Conservation (phyloP, 2,113 vertebrate species). For the Pteropus alecto region DNA sequence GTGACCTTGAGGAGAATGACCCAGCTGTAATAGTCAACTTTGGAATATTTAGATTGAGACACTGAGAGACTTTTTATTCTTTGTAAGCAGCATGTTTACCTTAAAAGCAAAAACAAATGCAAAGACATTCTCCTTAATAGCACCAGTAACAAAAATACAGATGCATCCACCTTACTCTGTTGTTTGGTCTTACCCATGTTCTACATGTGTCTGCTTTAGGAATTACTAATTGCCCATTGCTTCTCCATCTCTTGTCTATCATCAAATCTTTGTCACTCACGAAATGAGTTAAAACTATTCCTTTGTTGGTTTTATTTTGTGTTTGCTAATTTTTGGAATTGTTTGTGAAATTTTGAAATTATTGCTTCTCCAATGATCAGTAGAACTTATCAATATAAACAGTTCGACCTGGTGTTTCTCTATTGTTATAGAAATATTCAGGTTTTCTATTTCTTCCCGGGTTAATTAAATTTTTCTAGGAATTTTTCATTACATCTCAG, state of each 20-base stretch:
- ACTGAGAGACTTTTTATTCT: not conserved
- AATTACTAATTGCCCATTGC: not conserved
- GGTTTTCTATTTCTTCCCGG: not conserved
- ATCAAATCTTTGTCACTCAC: not conserved
- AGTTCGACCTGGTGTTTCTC: not conserved
- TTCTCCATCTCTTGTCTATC: not conserved
- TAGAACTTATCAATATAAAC: not conserved
- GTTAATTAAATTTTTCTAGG: not conserved
- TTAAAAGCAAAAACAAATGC: not conserved
- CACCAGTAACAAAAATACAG: not conserved
- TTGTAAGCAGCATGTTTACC: not conserved
- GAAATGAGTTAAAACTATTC: not conserved
- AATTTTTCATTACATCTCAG: not conserved
- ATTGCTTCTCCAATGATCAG: not conserved
- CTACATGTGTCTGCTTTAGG: accelerated
- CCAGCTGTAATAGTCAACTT: not conserved
- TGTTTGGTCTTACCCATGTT: not conserved
- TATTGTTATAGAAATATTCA: not conserved
- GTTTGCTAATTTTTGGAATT: not conserved
- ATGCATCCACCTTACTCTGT: not conserved
- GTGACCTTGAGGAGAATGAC: not conserved
- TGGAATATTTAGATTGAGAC: not conserved
- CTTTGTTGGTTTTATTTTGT: not conserved
- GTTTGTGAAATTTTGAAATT: not conserved
- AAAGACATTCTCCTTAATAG: not conserved